Evolutionary conservation across 2,113 vertebrate genomes (phyloP).

Genomic region (Hydrolagus affinis): DNA sequence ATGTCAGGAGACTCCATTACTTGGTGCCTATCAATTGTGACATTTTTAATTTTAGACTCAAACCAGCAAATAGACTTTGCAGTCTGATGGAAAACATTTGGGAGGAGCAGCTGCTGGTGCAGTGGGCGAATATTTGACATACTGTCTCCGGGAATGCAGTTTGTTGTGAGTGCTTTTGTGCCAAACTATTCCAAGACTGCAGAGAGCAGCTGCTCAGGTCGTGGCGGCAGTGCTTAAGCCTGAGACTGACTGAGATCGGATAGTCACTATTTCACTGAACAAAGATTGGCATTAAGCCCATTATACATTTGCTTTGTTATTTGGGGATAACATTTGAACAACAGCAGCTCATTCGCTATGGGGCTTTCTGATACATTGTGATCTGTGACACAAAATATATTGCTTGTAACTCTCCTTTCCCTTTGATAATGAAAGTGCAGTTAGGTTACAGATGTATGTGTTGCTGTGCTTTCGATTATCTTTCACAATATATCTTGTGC

Average conservation of each 20-base stretch:
- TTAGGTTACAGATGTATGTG: no score
- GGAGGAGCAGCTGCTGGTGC: constrained; percentile 35
- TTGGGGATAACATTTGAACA: background rate
- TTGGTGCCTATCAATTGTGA: no score
- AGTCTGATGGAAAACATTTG: background rate
- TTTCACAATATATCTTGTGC: no score
- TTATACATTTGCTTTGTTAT: background rate
- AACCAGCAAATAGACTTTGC: background rate
- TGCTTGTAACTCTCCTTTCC: background rate
- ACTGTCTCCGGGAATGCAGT: constrained; percentile 27
- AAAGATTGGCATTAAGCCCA: background rate
- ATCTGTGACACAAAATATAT: background rate
- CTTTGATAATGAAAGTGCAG: background rate
- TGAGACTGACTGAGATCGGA: background rate
- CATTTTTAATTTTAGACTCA: background rate
- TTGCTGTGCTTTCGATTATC: no score
- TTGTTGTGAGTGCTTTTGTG: constrained; percentile 29
- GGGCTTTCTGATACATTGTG: background rate
- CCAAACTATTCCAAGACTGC: constrained; percentile 36
- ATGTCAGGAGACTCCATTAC: no score
- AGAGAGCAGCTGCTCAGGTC: constrained; percentile 36
- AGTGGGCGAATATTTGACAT: constrained; percentile 20
- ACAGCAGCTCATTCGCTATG: background rate
- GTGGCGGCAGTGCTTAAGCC: constrained; percentile 35
- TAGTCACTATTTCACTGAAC: background rate